These are phyloP conservation scores for Villa cingulata DNA, from an alignment of 2,888 invertebrate genomes.

Conservation along the genomic window DNA sequence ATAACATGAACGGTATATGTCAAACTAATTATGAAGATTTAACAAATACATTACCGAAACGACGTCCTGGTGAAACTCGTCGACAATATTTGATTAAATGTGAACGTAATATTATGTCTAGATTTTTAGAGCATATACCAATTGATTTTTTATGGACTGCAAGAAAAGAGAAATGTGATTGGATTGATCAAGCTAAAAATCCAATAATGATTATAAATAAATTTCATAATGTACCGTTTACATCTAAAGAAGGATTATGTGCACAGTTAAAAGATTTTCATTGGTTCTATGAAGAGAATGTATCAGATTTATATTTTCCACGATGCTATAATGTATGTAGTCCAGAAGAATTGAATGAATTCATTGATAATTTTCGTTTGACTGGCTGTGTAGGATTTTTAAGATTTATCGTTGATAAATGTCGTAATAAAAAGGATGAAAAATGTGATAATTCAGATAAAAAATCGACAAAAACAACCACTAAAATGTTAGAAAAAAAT, in stretches of 20 bases:
- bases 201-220: slow-evolving; percentile 62
- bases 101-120: slow-evolving; percentile 55
- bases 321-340: slow-evolving; percentile 74
- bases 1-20: slow-evolving; percentile 20
- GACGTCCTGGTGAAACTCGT: slow-evolving; percentile 34
- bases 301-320: slow-evolving; percentile 69
- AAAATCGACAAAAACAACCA: too few species aligned
- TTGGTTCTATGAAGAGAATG: slow-evolving; percentile 72
- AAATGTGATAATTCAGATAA: background rate
- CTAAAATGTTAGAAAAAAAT: too few species aligned
- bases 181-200: slow-evolving; percentile 33
- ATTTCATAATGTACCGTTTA: slow-evolving; percentile 75
- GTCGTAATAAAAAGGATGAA: slow-evolving; percentile 26
- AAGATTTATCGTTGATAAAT: slow-evolving; percentile 56
- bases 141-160: slow-evolving; percentile 87
- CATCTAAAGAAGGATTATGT: slow-evolving; percentile 82
- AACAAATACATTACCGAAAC: slow-evolving; percentile 23
- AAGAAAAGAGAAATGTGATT: slow-evolving; percentile 54
- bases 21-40: slow-evolving; percentile 32
- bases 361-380: slow-evolving; percentile 76
- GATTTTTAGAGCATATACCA: slow-evolving; percentile 63
- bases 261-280: slow-evolving; percentile 66
- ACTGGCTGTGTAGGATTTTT: slow-evolving; percentile 77
- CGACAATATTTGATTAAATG: slow-evolving; percentile 48
- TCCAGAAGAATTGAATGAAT: slow-evolving; percentile 67